Evolutionary conservation across 2,113 vertebrate species (phyloP).

Genomic region (Rhinopomastus cyanomelas): DNA sequence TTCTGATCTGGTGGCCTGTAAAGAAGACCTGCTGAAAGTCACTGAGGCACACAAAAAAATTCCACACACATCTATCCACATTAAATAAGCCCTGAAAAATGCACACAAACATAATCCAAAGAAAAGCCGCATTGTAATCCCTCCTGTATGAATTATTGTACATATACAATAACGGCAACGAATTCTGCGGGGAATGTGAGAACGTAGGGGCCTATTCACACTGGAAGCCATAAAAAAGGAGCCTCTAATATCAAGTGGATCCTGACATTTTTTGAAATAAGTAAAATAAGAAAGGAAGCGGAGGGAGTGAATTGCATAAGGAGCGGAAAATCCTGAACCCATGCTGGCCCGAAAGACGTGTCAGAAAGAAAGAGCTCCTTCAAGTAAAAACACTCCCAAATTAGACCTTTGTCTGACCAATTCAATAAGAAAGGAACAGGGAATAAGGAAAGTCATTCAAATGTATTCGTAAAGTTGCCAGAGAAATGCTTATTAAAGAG

Average conservation of each 20-base stretch:
- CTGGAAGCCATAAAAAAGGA: conserved; percentile 29
- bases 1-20: no score
- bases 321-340: conserved; percentile 57
- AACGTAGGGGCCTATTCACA: conserved; percentile 39
- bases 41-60: background rate
- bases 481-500: conserved; percentile 62
- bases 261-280: conserved; percentile 39
- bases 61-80: background rate
- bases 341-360: conserved; percentile 41
- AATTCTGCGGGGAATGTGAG: conserved; percentile 31
- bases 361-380: conserved; percentile 62
- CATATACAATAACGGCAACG: background rate
- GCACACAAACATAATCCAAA: background rate
- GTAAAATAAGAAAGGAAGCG: conserved; percentile 49
- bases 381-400: conserved; percentile 56
- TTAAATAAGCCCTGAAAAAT: conserved; percentile 11
- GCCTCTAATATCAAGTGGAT: conserved; percentile 36
- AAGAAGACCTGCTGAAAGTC: background rate
- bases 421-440: conserved; percentile 57
- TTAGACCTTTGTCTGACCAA: conserved; percentile 61
- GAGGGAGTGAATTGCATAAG: conserved; percentile 40
- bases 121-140: background rate
- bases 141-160: conserved; percentile 12
- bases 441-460: conserved; percentile 62
- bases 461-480: conserved; percentile 58